Evolutionary conservation across 2,888 invertebrate genomes (phyloP), one percentile per base, ranked within the genome.

Genomic region (Plebejus argus): DNA sequence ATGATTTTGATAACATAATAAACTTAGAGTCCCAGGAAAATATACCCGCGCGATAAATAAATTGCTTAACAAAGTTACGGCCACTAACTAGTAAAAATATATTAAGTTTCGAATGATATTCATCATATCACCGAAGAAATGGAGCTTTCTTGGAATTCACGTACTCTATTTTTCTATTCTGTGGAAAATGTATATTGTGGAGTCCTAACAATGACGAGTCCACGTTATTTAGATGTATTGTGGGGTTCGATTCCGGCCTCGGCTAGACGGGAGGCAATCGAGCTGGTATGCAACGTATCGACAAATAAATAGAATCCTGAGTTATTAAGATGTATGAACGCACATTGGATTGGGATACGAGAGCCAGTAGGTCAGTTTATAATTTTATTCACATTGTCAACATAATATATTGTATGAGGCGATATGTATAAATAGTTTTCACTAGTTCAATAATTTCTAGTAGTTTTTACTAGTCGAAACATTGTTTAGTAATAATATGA

Each of bases 201-300:
- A 88, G 85, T 88, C 85, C 86, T 88, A 83, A 91, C 91, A 92
- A 91, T 90, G 87, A 82, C 88, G 84, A 87, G 89, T 88, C 89
- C 88, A 85, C 87, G 90, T 91, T 92, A 91, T 92, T 91, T 91
- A 90, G 89, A 91, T 89, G 89, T 91, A 91, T 53, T 91, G 91
- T 87, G 85, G 81, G 83, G 87, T 89, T 89, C 88, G 88, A 89
- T 88, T 89, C 88, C 86, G 81, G 81, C 83, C 84, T 84, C 61
- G 56, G 39, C 71, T 39, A 56, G 77, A 76, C 85, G 88, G 87
- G 86, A 89, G 86, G 89, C 90, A 90, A 91, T 90, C 87, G 87
- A 86, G 84, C 84, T 84, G 84, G n/a, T 18, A 70, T 87, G 88
- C 86, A 90, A 85, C 87, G 87, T 86, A 89, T 89, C 88, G 88